These are phyloP conservation scores for Apteryx mantelli DNA, from an alignment of 2,113 vertebrate genomes.

Conservation along the genomic window DNA sequence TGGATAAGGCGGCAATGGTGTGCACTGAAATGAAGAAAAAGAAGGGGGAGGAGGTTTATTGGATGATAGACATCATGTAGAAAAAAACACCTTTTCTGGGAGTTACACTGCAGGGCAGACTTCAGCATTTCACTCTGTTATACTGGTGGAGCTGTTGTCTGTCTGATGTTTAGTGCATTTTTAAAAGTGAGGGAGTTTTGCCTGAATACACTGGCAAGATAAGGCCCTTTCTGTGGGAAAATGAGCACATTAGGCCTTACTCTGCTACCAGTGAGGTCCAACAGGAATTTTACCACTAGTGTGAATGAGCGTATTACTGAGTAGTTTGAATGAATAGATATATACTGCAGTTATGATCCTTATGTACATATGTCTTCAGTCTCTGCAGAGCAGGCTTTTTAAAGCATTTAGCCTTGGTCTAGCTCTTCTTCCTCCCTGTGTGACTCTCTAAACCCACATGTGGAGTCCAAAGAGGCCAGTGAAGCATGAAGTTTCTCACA, in stretches of 20 bases:
- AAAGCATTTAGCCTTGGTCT: neutral
- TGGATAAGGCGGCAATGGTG: rapidly evolving
- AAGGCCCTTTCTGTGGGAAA: neutral
- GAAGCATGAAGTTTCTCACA: neutral
- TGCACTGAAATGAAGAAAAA: neutral
- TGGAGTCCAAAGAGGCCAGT: neutral
- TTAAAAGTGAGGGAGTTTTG: neutral
- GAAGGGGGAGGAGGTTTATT: rapidly evolving
- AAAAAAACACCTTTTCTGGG: neutral
- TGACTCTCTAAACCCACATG: neutral
- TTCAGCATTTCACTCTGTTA: rapidly evolving
- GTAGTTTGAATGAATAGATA: neutral
- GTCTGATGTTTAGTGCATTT: rapidly evolving
- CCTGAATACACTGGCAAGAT: neutral
- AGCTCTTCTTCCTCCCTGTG: neutral
- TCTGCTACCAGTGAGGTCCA: neutral
- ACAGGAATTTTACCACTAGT: neutral
- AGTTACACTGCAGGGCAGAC: neutral
- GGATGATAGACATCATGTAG: neutral
- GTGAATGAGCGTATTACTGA: neutral
- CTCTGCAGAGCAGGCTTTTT: neutral
- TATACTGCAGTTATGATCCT: rapidly evolving
- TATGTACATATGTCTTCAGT: neutral
- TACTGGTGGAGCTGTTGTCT: neutral
- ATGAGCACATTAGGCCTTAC: rapidly evolving